phyloP scores from a whole-genome alignment of 2,888 invertebrate genomes.

The Prosopocoilus inquinatus region DNA sequence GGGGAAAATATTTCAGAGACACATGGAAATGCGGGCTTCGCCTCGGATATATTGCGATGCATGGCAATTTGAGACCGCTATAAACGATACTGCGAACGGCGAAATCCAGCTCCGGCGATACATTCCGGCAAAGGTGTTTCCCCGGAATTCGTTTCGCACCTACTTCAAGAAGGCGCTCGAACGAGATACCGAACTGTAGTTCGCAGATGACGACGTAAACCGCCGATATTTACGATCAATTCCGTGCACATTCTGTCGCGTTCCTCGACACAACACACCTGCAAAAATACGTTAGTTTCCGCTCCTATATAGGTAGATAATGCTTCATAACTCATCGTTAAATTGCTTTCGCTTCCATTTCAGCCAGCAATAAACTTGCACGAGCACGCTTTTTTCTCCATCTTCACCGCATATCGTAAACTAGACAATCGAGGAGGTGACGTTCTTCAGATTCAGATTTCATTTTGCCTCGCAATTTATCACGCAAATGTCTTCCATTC shows the following conservation, averaged over 20 bases:
- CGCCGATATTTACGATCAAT: constrained; percentile 52
- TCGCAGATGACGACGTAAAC: constrained; percentile 51
- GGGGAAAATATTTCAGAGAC: constrained; percentile 8
- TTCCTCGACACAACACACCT: constrained; percentile 46
- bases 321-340: constrained; percentile 50
- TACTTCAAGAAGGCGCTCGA: constrained; percentile 2
- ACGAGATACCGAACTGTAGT: constrained; percentile 34
- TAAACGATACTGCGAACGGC: neutral
- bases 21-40: constrained; percentile 8
- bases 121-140: neutral
- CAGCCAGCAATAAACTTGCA: constrained; percentile 49
- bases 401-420: constrained; percentile 42
- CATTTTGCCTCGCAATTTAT: neutral
- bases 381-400: constrained; percentile 38
- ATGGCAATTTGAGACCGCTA: neutral
- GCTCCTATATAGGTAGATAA: constrained; percentile 50
- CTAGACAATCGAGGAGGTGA: constrained; percentile 36
- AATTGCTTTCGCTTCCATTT: constrained; percentile 52
- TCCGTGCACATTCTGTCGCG: constrained; percentile 43
- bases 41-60: neutral
- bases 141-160: neutral
- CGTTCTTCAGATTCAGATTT: constrained; percentile 19
- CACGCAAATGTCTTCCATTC: too few species aligned
- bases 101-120: neutral
- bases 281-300: constrained; percentile 51